phyloP scores from a whole-genome alignment of 2,113 vertebrate genomes.

The Alexandromys fortis region DNA sequence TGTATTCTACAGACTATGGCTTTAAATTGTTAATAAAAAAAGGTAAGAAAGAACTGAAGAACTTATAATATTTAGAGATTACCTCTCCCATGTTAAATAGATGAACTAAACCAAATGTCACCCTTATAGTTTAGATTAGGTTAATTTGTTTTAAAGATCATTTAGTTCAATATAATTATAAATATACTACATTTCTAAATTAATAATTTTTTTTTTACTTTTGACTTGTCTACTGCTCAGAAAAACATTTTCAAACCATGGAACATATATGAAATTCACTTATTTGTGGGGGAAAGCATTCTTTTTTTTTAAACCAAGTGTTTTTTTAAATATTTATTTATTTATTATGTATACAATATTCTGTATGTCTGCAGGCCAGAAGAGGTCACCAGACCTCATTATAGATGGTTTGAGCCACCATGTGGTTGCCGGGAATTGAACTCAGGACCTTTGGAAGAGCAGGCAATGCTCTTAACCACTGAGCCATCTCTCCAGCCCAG shows the following conservation, averaged over 20 bases:
- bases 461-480: no score
- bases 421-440: no score
- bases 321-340: no score
- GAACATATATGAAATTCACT: background rate
- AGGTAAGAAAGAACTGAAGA: background rate
- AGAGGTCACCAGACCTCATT: no score
- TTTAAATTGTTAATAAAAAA: background rate
- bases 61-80: background rate
- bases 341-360: no score
- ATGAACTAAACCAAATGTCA: background rate
- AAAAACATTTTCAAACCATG: background rate
- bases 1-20: background rate
- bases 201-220: background rate
- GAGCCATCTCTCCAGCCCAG: no score
- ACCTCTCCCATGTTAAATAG: background rate
- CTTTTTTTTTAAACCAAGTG: no score
- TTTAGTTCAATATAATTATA: conserved; percentile 1
- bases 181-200: background rate
- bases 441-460: no score
- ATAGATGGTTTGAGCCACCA: no score
- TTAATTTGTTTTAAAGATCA: background rate
- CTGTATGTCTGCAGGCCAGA: no score
- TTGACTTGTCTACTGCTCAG: background rate
- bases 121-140: background rate
- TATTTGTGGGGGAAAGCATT: background rate